Evolutionary conservation across 2,888 invertebrate species (phyloP).

Genomic region (Cephalotes varians): DNA sequence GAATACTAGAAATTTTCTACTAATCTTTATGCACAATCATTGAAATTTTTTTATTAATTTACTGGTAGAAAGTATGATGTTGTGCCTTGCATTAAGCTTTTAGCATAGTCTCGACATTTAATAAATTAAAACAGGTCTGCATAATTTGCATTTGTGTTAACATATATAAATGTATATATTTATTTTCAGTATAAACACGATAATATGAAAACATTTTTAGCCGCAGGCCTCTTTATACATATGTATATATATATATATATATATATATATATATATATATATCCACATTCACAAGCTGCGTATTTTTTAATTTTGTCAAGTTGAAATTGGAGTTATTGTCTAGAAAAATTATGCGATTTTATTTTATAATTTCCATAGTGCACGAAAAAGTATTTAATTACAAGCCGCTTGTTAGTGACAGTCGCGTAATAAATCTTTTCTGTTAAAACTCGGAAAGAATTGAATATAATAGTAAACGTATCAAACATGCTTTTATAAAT

Average conservation of each 20-base stretch:
- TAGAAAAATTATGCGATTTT: slow-evolving; percentile 2
- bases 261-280: too few species aligned
- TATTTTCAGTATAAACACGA: background rate
- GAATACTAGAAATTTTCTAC: background rate
- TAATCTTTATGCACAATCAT: background rate
- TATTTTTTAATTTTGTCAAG: slow-evolving; percentile 27
- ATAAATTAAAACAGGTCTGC: background rate
- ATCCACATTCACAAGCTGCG: background rate
- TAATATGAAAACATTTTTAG: slow-evolving; percentile 16
- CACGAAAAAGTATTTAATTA: background rate
- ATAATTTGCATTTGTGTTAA: background rate
- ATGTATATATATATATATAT: too few species aligned
- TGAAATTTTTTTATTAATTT: background rate
- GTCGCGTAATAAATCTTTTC: background rate
- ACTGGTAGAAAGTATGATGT: background rate
- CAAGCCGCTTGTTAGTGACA: slow-evolving; percentile 9
- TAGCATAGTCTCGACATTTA: background rate
- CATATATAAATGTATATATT: background rate
- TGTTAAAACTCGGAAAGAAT: background rate
- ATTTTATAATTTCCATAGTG: background rate
- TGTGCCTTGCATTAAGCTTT: background rate
- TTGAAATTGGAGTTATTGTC: background rate
- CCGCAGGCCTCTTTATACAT: background rate
- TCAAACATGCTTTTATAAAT: background rate
- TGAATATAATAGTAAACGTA: background rate